phyloP scores from a whole-genome alignment of 2,888 invertebrate genomes.

The Pandemis corylana region DNA sequence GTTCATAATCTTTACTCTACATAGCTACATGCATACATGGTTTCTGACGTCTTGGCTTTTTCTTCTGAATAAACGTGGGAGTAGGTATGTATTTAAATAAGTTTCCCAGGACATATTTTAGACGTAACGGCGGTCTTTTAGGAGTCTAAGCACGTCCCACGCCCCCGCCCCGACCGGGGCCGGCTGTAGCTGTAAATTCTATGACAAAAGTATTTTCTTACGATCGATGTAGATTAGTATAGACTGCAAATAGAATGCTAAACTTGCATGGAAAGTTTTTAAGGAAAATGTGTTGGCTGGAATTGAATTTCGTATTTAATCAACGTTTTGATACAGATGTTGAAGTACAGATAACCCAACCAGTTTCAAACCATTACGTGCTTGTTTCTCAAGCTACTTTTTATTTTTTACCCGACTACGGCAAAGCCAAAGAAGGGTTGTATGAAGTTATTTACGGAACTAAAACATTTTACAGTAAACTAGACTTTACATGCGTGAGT shows the following conservation, averaged over 20 bases:
- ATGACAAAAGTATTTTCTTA: slow-evolving; percentile 38
- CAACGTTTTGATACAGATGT: not conserved
- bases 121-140: slow-evolving; percentile 10
- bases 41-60: not conserved
- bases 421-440: too few species aligned
- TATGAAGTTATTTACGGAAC: too few species aligned
- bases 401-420: too few species aligned
- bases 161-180: slow-evolving; percentile 21
- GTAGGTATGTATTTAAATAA: slow-evolving; percentile 14
- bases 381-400: too few species aligned
- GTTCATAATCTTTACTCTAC: not conserved
- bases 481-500: too few species aligned
- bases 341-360: too few species aligned
- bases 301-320: not conserved
- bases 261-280: slow-evolving; percentile 5
- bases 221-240: slow-evolving; percentile 35
- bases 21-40: not conserved
- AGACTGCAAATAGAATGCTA: slow-evolving; percentile 18
- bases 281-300: not conserved
- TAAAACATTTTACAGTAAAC: too few species aligned
- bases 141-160: slow-evolving; percentile 27
- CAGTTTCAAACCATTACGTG: too few species aligned
- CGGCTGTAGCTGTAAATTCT: slow-evolving; percentile 33
- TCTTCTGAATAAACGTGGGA: not conserved
- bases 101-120: slow-evolving; percentile 4